Conservation (phyloP, 2,888 invertebrate species). For the Watsonalla binaria region DNA sequence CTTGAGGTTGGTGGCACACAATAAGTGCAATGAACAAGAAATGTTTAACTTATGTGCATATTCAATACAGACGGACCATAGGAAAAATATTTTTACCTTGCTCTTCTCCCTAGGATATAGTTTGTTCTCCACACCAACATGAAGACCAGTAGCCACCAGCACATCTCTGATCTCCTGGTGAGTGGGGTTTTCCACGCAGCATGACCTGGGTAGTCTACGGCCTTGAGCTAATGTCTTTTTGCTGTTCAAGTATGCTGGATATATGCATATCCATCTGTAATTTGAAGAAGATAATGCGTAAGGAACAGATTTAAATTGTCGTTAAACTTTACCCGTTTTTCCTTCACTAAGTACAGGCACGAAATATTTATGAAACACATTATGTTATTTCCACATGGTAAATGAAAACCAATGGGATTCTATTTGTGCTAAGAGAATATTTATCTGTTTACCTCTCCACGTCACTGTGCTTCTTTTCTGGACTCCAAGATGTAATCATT, state of each 20-base stretch:
- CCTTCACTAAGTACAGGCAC: no score
- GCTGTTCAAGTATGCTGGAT: conserved; percentile 97
- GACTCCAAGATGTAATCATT: conserved; percentile 81
- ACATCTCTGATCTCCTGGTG: conserved; percentile 97
- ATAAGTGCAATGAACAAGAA: no score
- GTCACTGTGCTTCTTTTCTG: conserved; percentile 89
- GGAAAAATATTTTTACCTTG: conserved; percentile 70
- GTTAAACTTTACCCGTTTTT: no score
- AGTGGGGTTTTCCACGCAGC: conserved; percentile 96
- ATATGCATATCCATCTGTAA: conserved; percentile 95
- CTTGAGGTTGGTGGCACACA: no score
- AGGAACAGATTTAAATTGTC: no score
- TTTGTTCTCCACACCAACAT: conserved; percentile 95
- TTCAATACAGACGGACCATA: background rate
- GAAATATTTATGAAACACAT: no score
- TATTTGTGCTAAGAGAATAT: background rate
- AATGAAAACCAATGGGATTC: background rate
- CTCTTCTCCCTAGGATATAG: conserved; percentile 94
- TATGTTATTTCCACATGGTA: no score
- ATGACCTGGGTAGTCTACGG: conserved; percentile 88
- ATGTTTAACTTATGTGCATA: no score
- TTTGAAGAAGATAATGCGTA: background rate
- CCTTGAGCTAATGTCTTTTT: conserved; percentile 95
- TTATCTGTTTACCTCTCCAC: conserved; percentile 49
- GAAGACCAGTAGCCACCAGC: conserved; percentile 88